Conservation (phyloP, 2,888 invertebrate species). For the Acronicta alni region DNA sequence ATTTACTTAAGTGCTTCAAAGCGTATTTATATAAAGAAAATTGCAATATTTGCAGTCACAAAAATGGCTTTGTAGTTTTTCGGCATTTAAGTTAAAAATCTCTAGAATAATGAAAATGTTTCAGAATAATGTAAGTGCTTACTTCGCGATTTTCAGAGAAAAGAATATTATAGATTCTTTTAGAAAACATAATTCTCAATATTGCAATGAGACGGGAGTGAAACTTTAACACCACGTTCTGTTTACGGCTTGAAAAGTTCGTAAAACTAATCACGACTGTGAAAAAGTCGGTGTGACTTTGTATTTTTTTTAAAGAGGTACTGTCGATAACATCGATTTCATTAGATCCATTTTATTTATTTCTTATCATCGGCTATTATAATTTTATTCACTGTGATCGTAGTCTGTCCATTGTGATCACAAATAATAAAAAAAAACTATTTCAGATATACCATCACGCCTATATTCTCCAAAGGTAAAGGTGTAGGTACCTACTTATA, state of each 20-base stretch:
- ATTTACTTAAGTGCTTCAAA: constrained; percentile 14
- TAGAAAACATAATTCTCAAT: constrained; percentile 34
- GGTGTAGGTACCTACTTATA: too few relatives aligned
- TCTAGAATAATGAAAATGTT: constrained; percentile 15
- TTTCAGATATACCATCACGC: too few relatives aligned
- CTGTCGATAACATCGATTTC: constrained; percentile 47
- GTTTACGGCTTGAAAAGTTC: constrained; percentile 56
- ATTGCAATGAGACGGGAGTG: constrained; percentile 49
- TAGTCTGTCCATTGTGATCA: too few relatives aligned
- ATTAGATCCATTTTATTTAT: constrained; percentile 37
- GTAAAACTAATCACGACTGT: constrained; percentile 61
- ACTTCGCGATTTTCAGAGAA: constrained; percentile 13
- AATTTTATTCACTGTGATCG: constrained; percentile 16
- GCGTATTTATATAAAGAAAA: constrained; percentile 15
- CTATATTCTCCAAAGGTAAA: too few relatives aligned
- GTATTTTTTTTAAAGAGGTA: constrained; percentile 53
- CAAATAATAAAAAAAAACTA: too few relatives aligned
- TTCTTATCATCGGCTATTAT: too few relatives aligned
- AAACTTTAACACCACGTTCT: constrained; percentile 56
- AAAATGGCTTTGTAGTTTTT: constrained; percentile 23
- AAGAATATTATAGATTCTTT: constrained; percentile 22
- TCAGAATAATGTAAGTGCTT: constrained; percentile 23
- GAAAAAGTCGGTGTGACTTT: constrained; percentile 49
- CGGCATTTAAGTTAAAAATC: constrained; percentile 15
- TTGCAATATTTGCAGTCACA: constrained; percentile 7